Evolutionary conservation across 2,113 vertebrate genomes (phyloP).

Genomic region (Ageneiosus marmoratus): DNA sequence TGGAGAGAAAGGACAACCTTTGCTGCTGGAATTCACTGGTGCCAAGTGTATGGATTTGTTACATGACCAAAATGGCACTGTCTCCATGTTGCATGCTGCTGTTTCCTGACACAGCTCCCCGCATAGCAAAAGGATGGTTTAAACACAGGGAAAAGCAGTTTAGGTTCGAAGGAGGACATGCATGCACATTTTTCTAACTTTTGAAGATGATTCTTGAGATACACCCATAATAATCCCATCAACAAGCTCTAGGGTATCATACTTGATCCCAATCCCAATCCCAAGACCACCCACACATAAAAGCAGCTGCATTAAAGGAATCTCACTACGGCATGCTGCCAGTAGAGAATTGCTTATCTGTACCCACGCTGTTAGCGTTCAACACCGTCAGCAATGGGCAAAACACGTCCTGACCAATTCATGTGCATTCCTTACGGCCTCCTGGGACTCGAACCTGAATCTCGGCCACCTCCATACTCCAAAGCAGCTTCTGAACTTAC

Average conservation of each 20-base stretch:
- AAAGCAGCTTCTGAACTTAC: not conserved
- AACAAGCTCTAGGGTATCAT: constrained; percentile 12
- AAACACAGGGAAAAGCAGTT: not conserved
- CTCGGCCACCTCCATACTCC: not conserved
- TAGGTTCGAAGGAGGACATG: not conserved
- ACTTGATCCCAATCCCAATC: not conserved
- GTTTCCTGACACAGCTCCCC: no score
- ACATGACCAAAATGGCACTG: not conserved
- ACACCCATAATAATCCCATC: constrained; percentile 12
- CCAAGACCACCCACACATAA: constrained; percentile 18
- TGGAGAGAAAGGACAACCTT: not conserved
- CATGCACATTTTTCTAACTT: not conserved
- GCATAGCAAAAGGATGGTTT: not conserved
- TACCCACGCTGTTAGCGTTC: not conserved
- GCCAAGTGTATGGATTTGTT: not conserved
- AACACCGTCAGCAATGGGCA: not conserved
- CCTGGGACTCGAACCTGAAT: constrained; percentile 8
- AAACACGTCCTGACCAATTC: not conserved
- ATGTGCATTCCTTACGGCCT: not conserved
- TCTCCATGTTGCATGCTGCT: not conserved
- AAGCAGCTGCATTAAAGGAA: not conserved
- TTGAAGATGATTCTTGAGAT: not conserved
- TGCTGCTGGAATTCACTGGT: not conserved
- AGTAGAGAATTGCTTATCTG: not conserved
- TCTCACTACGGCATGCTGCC: not conserved